Conservation (phyloP, 1,140 invertebrate species). For the Oreohelix idahoensis region DNA sequence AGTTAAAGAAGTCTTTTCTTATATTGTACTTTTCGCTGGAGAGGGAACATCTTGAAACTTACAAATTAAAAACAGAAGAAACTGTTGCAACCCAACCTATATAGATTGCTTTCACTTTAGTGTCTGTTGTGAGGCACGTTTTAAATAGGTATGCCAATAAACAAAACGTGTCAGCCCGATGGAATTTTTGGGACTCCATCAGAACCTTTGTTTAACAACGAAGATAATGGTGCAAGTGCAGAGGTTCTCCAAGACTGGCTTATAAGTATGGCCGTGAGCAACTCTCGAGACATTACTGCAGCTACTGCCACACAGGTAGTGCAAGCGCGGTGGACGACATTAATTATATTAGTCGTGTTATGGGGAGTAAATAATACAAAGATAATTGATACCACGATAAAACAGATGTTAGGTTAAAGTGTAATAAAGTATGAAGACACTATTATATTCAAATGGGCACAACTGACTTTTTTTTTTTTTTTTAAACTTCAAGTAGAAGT, state of each 20-base stretch:
- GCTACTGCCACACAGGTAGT: neutral
- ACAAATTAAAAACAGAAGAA: neutral
- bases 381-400: no score
- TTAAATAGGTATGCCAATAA: conserved; percentile 16
- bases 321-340: neutral
- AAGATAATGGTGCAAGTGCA: conserved; percentile 31
- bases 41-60: neutral
- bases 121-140: neutral
- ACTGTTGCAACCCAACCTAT: neutral
- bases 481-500: no score
- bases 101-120: neutral
- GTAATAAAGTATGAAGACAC: no score
- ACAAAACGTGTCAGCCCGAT: neutral
- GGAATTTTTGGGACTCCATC: conserved; percentile 28
- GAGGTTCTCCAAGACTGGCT: conserved; percentile 35
- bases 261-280: conserved; percentile 20
- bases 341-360: no score
- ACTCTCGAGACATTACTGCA: conserved; percentile 4
- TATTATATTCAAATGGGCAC: no score
- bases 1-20: neutral
- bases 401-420: no score
- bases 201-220: conserved; percentile 37
- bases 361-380: no score
- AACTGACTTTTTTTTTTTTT: no score
- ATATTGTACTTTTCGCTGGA: neutral